Evolutionary conservation across 2,797 vertebrate genomes (phyloP).

Genomic region (Sciurus carolinensis): DNA sequence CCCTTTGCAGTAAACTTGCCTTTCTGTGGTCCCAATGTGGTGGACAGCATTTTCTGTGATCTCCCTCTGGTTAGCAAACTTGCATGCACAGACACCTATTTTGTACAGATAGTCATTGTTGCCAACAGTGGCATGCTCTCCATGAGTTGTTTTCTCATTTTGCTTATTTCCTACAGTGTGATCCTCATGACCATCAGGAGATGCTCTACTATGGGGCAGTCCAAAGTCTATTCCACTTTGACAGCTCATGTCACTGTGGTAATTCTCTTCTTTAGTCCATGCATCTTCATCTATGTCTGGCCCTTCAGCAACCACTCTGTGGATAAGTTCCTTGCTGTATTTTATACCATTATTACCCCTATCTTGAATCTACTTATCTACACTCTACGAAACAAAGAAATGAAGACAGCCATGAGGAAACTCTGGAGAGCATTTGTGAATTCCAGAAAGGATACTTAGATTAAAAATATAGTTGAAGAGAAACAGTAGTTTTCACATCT

Average conservation of each 20-base stretch:
- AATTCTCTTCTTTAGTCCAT: not conserved
- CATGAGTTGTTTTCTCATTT: slow-evolving; percentile 32
- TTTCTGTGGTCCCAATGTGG: slow-evolving; percentile 57
- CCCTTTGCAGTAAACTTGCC: not conserved
- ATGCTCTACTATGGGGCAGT: not conserved
- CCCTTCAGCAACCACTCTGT: not conserved
- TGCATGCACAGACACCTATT: not conserved
- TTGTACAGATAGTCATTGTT: not conserved
- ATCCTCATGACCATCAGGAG: not conserved
- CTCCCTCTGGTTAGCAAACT: slow-evolving; percentile 50
- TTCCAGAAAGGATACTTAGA: not conserved
- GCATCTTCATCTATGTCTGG: not conserved
- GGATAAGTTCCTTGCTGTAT: not conserved
- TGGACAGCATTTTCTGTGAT: slow-evolving; percentile 59
- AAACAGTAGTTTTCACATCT: not conserved
- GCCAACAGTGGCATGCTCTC: not conserved
- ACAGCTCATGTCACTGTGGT: not conserved
- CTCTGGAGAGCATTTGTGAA: not conserved
- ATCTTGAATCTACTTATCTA: not conserved
- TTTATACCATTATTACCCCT: not conserved
- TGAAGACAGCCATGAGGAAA: not conserved
- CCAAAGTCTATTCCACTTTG: not conserved
- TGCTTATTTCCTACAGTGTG: slow-evolving; percentile 17
- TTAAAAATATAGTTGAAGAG: not conserved
- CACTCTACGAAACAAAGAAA: not conserved